Evolutionary conservation across 2,113 vertebrate species (phyloP).

Genomic region (Tenrec ecaudatus): DNA sequence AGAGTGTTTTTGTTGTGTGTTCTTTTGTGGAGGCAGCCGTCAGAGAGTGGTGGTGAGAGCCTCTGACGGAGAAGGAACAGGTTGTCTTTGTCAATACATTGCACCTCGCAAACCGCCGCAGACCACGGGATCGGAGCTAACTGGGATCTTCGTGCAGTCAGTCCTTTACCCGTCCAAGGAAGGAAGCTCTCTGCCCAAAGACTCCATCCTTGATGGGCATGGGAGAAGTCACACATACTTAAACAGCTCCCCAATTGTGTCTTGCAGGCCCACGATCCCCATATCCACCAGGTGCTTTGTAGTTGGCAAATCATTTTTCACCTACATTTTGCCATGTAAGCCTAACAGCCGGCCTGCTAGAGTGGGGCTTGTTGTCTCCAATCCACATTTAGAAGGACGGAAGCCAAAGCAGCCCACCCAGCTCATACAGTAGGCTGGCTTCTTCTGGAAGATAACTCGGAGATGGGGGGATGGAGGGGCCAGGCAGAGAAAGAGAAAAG

Average conservation of each 20-base stretch:
- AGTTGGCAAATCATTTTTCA: background rate
- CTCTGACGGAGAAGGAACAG: slow-evolving; percentile 24
- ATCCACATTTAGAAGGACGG: background rate
- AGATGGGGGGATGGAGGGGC: background rate
- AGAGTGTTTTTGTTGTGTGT: background rate
- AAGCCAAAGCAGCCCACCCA: background rate
- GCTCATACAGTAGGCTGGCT: background rate
- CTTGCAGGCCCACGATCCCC: background rate
- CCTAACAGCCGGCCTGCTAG: background rate
- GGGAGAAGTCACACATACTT: slow-evolving; percentile 12
- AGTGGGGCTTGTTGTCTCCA: background rate
- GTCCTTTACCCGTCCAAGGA: slow-evolving; percentile 53
- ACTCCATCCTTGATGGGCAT: background rate
- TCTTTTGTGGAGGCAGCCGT: slow-evolving; percentile 11
- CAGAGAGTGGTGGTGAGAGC: slow-evolving; percentile 35
- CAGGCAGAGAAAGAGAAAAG: background rate
- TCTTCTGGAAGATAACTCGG: background rate
- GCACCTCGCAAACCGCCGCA: background rate
- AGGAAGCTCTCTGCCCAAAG: slow-evolving; percentile 41
- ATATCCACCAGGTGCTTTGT: fast-evolving
- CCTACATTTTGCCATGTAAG: background rate
- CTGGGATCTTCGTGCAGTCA: slow-evolving; percentile 45
- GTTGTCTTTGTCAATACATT: slow-evolving; percentile 55
- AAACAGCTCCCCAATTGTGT: background rate
- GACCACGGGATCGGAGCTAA: slow-evolving; percentile 46